phyloP scores from a whole-genome alignment of 2,797 vertebrate genomes.

The Ambastaia sidthimunki region DNA sequence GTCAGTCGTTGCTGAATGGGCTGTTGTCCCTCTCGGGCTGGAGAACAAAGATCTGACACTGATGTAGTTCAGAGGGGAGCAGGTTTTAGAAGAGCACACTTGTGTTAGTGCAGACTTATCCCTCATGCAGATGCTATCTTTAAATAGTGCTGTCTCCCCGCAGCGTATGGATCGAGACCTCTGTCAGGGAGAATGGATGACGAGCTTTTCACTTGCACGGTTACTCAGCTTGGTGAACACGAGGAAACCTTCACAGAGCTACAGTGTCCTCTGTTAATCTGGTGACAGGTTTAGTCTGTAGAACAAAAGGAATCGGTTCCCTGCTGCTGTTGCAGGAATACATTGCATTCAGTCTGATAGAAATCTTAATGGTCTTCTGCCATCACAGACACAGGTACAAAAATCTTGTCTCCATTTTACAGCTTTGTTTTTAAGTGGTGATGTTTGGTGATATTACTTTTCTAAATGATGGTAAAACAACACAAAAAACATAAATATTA shows the following conservation, averaged over 20 bases:
- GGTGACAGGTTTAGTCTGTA: slow-evolving; percentile 23
- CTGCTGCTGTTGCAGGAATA: background rate
- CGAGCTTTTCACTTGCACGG: background rate
- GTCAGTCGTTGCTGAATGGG: background rate
- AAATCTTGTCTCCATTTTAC: background rate
- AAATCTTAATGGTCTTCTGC: background rate
- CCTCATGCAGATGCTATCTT: slow-evolving; percentile 68
- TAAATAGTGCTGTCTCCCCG: slow-evolving; percentile 67
- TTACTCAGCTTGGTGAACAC: slow-evolving; percentile 8
- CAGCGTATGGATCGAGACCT: background rate
- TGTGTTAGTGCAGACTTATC: slow-evolving; percentile 43
- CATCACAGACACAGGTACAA: background rate
- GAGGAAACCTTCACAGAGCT: slow-evolving; percentile 5
- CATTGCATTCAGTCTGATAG: slow-evolving; percentile 11
- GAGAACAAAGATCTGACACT: slow-evolving; percentile 24
- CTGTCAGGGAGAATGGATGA: slow-evolving; percentile 43
- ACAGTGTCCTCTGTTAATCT: slow-evolving; percentile 6
- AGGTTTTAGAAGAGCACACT: slow-evolving; percentile 61
- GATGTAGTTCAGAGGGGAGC: background rate
- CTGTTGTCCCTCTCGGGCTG: background rate
- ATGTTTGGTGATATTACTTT: background rate
- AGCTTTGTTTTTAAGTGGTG: background rate
- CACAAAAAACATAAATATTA: too few species aligned
- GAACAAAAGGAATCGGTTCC: slow-evolving; percentile 7
- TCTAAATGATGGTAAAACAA: background rate